Conservation (phyloP, 2,888 invertebrate genomes). For the Hermaeophaga mercurialis region DNA sequence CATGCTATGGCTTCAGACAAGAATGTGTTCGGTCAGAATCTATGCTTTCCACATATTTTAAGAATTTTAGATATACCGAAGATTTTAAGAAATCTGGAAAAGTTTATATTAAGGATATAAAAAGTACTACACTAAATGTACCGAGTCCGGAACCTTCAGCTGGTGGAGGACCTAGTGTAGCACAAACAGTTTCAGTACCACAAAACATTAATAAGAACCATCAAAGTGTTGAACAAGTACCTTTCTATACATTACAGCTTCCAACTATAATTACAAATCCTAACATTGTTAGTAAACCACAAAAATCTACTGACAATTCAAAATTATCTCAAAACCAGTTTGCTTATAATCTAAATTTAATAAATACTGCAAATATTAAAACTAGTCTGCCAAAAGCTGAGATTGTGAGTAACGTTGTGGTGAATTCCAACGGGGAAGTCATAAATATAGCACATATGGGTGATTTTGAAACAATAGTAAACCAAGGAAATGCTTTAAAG, state of each 20-base stretch:
- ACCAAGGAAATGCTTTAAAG: slow-evolving; percentile 37
- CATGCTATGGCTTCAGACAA: slow-evolving; percentile 66
- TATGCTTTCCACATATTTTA: slow-evolving; percentile 70
- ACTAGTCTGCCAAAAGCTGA: slow-evolving; percentile 45
- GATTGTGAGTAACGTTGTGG: slow-evolving; percentile 49
- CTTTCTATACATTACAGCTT: slow-evolving; percentile 47
- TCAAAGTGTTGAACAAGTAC: slow-evolving; percentile 32
- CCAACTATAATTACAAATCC: slow-evolving; percentile 44
- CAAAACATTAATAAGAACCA: slow-evolving; percentile 30
- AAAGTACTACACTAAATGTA: slow-evolving; percentile 26
- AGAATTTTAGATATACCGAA: slow-evolving; percentile 64
- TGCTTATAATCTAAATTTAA: slow-evolving; percentile 48
- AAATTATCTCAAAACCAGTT: slow-evolving; percentile 38
- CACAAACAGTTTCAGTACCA: slow-evolving; percentile 10
- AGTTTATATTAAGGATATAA: slow-evolving; percentile 64
- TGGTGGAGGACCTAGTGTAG: slow-evolving; percentile 22
- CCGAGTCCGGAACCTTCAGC: slow-evolving; percentile 27
- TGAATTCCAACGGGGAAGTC: slow-evolving; percentile 53
- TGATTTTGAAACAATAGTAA: slow-evolving; percentile 47
- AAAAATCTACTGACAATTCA: slow-evolving; percentile 30
- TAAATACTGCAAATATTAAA: slow-evolving; percentile 46
- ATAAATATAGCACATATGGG: slow-evolving; percentile 50
- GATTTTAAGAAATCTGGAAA: slow-evolving; percentile 68
- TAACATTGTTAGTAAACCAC: slow-evolving; percentile 30
- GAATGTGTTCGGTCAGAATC: slow-evolving; percentile 69